Conservation (phyloP, 1,140 invertebrate species). For the Panulirus ornatus region DNA sequence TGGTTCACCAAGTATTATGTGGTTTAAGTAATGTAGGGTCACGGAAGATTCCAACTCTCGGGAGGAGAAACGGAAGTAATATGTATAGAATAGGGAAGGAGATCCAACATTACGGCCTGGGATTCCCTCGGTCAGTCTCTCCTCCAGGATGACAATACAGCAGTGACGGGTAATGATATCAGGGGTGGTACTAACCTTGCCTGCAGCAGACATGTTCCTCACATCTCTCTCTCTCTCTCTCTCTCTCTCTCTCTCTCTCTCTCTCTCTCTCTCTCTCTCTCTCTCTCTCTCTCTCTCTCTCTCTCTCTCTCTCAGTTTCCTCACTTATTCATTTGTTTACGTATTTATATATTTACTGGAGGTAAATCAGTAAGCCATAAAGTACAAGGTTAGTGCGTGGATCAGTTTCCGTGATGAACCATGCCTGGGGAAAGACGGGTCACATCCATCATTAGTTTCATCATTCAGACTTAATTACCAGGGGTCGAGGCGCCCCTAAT, state of each 20-base stretch:
- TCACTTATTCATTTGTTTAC: background rate
- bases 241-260: conserved; percentile 52
- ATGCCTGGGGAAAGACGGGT: background rate
- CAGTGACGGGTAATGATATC: background rate
- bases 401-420: background rate
- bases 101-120: background rate
- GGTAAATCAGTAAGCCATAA: too few species aligned
- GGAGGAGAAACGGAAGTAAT: background rate
- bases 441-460: background rate
- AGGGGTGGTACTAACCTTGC: background rate
- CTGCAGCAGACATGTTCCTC: background rate
- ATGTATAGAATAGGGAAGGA: background rate
- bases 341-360: too few species aligned
- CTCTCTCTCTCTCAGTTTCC: background rate
- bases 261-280: background rate
- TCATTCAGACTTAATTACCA: too few species aligned
- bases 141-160: background rate
- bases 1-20: too few species aligned
- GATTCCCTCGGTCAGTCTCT: background rate
- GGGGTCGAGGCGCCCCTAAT: too few species aligned
- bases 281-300: background rate
- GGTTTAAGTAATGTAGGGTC: too few species aligned
- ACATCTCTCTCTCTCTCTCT: conserved; percentile 41
- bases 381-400: background rate
- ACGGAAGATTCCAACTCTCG: background rate